Evolutionary conservation across 2,797 vertebrate species (phyloP), one percentile per base, ranked within the genome.

Genomic region (Muscicapa comitata): DNA sequence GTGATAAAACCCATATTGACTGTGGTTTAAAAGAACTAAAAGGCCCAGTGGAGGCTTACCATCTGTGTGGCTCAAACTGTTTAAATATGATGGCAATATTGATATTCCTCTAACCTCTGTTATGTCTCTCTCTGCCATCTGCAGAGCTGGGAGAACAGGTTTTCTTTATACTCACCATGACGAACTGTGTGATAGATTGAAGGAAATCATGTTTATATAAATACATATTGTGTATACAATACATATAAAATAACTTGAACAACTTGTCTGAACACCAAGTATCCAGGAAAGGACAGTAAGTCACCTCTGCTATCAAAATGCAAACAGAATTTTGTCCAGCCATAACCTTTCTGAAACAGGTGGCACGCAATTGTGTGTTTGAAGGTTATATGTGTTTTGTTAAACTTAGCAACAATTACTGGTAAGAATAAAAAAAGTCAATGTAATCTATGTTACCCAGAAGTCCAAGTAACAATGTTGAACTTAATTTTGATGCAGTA

Each of bases 161-260:
- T 97, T 96, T 93, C 79, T 92, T 94, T 91, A 92, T 62, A 77
- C 35, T 93, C 48, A 66, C 58, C 73, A 45, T 90, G 91, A 91
- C 3, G 10, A 67, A 86, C 85, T 93, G n/a, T 82, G 77, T 93
- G 65, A 86, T 93, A 86, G 62, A 93, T 93, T 75, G 85, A 90
- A 90, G 91, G 73, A 94, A 94, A 95, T 88, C 51, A 13, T 96
- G 89, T 96, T 96, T 95, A 81, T 88, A 90, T 91, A 91, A 96
- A 95, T 94, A 97, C 82, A 50, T 37, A 35, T 11, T 70, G 73
- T 95, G 89, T 95, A 87, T 96, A 75, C 58, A 91, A 59, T 90
- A 96, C 79, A 95, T 84, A 90, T 78, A 81, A 95, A 90, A 93
- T 88, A 86, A 88, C 67, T 78, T 65, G 79, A 95, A 93, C 71